Evolutionary conservation across 2,113 vertebrate genomes (phyloP).

Genomic region (Tragelaphus scriptus): DNA sequence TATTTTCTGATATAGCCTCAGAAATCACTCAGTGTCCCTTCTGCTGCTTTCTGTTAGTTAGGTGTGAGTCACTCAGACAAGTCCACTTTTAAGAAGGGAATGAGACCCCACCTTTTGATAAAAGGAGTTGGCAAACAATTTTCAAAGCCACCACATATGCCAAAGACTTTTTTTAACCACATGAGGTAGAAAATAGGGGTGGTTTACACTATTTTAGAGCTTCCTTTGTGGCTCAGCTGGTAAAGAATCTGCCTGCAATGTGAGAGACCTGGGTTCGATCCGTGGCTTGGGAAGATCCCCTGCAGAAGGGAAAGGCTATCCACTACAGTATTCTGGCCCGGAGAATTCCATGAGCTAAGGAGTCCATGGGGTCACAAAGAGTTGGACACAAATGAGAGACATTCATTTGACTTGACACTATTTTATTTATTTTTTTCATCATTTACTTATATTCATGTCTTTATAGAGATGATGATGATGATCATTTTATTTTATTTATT

Average conservation of each 20-base stretch:
- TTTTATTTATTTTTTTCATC: not conserved
- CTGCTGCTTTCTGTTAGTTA: not conserved
- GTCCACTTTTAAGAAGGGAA: not conserved
- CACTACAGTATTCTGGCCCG: not conserved
- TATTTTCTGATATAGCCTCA: not conserved
- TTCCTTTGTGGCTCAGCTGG: not conserved
- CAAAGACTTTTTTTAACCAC: not conserved
- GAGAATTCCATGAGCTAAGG: not conserved
- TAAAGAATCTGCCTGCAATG: not conserved
- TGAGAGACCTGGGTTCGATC: not conserved
- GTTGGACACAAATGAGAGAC: not conserved
- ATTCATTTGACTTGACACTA: not conserved
- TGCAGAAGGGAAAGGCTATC: not conserved
- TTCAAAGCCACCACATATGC: not conserved
- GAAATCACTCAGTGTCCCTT: not conserved
- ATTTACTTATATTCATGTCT: too few species aligned
- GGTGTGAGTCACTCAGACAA: not conserved
- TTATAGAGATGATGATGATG: too few species aligned
- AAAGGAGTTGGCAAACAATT: not conserved
- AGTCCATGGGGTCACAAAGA: not conserved
- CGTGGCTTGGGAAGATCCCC: not conserved
- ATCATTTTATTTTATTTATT: too few species aligned
- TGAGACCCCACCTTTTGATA: not conserved
- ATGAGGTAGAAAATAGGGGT: not conserved
- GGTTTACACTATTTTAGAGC: not conserved